Percentiles rank a stretch among this genome's conserved stretches.
Evolutionary conservation across 2,888 invertebrate species (phyloP).

Genomic region (Drosophila gaucha): DNA sequence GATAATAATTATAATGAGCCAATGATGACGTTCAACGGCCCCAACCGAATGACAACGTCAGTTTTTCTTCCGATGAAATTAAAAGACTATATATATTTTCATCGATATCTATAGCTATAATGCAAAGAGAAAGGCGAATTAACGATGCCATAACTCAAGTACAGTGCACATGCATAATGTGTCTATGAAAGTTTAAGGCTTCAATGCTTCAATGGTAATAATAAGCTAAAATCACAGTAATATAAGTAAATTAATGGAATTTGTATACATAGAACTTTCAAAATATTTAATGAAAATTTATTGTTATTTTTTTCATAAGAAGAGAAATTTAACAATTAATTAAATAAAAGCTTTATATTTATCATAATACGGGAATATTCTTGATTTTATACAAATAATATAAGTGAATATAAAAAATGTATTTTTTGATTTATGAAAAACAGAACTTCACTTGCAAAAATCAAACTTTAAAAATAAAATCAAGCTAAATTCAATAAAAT

Average conservation of each 20-base stretch:
- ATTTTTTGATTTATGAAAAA: too few species aligned
- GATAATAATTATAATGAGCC: conserved; percentile 48
- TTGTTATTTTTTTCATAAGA: too few species aligned
- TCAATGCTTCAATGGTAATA: fast-evolving
- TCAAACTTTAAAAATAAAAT: too few species aligned
- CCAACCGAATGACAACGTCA: conserved; percentile 33
- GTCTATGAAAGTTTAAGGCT: neutral
- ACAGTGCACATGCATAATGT: neutral
- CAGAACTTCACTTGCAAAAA: too few species aligned
- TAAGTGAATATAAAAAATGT: too few species aligned
- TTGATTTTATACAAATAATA: too few species aligned
- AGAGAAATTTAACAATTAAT: too few species aligned
- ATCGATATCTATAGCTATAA: conserved; percentile 1
- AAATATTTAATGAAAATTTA: too few species aligned
- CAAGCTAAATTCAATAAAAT: too few species aligned
- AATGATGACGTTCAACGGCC: conserved; percentile 38
- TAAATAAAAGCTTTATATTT: too few species aligned
- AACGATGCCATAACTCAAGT: conserved; percentile 13
- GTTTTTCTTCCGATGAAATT: conserved; percentile 8
- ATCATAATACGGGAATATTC: too few species aligned
- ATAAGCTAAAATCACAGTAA: neutral
- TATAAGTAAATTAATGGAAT: neutral
- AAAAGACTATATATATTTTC: neutral
- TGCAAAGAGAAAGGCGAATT: conserved; percentile 12
- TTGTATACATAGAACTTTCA: too few species aligned